Conservation (phyloP, 2,888 invertebrate genomes). For the Pedicia rivosa region DNA sequence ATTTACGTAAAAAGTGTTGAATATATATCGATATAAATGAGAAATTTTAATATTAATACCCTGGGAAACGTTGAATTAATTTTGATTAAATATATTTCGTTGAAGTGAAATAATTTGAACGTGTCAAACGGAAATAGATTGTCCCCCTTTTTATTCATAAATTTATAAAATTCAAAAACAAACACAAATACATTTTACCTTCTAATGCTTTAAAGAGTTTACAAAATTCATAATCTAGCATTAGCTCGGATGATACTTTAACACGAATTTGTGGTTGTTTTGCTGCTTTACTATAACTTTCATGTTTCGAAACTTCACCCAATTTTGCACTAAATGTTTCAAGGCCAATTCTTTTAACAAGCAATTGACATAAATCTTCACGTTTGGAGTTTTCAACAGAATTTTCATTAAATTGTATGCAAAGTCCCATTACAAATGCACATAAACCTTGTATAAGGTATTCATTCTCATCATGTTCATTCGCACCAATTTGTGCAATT, state of each 20-base stretch:
- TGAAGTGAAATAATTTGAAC: no score
- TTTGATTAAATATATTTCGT: no score
- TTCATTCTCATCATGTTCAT: conserved; percentile 85
- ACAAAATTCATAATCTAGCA: conserved; percentile 92
- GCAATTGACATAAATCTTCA: conserved; percentile 62
- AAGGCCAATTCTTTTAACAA: conserved; percentile 77
- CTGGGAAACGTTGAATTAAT: no score
- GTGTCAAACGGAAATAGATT: no score
- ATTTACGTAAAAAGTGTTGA: no score
- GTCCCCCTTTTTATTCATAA: no score
- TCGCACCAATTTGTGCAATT: conserved; percentile 61
- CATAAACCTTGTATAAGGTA: conserved; percentile 74
- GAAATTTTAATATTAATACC: no score
- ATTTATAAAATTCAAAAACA: no score
- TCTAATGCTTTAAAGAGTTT: conserved; percentile 72
- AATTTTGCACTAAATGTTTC: conserved; percentile 79
- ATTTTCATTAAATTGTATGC: conserved; percentile 79
- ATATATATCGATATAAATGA: no score
- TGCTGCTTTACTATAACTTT: conserved; percentile 78
- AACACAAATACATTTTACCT: no score
- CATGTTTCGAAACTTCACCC: conserved; percentile 72
- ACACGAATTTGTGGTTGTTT: conserved; percentile 85
- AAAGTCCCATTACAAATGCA: conserved; percentile 85
- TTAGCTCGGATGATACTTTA: conserved; percentile 55
- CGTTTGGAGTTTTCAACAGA: conserved; percentile 58